phyloP scores from a whole-genome alignment of 2,797 vertebrate genomes.

The Pseudopleuronectes americanus region DNA sequence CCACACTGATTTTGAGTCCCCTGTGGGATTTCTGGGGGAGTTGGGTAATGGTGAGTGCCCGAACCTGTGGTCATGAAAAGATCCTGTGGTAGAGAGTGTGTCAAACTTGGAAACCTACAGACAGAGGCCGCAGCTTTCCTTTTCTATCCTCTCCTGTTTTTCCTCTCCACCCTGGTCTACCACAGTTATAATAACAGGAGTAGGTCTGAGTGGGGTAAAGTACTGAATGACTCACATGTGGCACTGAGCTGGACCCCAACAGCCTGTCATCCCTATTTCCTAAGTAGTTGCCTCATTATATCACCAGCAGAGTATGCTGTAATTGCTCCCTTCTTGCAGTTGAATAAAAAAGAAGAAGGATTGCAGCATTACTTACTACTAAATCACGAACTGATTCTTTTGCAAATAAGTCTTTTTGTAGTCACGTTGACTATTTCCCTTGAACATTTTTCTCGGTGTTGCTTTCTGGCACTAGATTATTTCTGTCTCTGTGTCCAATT shows the following conservation, averaged over 20 bases:
- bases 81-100: slow-evolving; percentile 63
- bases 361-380: slow-evolving; percentile 3
- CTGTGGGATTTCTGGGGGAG: slow-evolving; percentile 60
- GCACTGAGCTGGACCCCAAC: slow-evolving; percentile 47
- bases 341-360: slow-evolving; percentile 24
- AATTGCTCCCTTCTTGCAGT: slow-evolving; percentile 44
- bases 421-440: not conserved
- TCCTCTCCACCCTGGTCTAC: slow-evolving; percentile 25
- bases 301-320: slow-evolving; percentile 27
- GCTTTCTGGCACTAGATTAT: not conserved
- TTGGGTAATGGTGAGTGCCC: slow-evolving; percentile 59
- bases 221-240: slow-evolving; percentile 60
- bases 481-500: not conserved
- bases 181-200: slow-evolving; percentile 57
- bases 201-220: slow-evolving; percentile 52
- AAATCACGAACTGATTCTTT: slow-evolving; percentile 18
- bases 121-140: slow-evolving; percentile 19
- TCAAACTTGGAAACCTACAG: slow-evolving; percentile 56
- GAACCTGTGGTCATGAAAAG: slow-evolving; percentile 58
- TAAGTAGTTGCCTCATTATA: slow-evolving; percentile 60
- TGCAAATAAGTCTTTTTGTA: not conserved
- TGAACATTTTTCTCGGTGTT: not conserved
- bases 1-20: slow-evolving; percentile 55
- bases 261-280: slow-evolving; percentile 45
- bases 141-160: slow-evolving; percentile 9